Percentiles rank a stretch among this genome's conserved stretches.
Conservation (phyloP, 2,888 invertebrate species). For the Zootermopsis nevadensis region DNA sequence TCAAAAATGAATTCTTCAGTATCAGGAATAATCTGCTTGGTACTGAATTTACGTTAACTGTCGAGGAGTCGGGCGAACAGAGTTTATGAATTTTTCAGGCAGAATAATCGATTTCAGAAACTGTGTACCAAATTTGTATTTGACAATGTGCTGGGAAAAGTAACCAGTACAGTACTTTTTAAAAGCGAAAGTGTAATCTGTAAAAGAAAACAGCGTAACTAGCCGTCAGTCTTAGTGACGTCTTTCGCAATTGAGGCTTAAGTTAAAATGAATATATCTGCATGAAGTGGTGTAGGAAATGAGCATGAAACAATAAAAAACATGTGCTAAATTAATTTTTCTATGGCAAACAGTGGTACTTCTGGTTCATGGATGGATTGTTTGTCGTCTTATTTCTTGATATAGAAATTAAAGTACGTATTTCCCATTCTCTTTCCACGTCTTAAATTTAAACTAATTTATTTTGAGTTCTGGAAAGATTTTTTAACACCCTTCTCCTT, state of each 20-base stretch:
- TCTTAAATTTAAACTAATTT: slow-evolving; percentile 12
- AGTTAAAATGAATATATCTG: not conserved
- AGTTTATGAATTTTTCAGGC: no score
- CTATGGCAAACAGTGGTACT: slow-evolving; percentile 3
- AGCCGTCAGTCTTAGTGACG: no score
- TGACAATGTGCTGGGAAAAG: no score
- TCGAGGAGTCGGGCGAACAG: no score
- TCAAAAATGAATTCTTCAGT: no score
- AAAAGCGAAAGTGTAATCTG: no score
- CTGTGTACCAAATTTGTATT: no score
- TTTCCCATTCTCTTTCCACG: not conserved
- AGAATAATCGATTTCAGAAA: no score
- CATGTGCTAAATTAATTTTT: slow-evolving; percentile 15
- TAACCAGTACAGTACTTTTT: no score
- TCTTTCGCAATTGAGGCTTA: not conserved
- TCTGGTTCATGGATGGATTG: slow-evolving; percentile 24
- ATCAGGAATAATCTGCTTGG: no score
- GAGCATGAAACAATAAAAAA: not conserved
- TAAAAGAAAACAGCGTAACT: no score
- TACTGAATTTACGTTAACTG: no score
- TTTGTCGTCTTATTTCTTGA: not conserved
- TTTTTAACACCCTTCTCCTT: slow-evolving; percentile 1
- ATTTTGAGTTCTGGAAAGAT: slow-evolving; percentile 44
- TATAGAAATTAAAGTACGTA: not conserved
- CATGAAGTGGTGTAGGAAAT: slow-evolving; percentile 19